These are phyloP conservation scores for Mythimna albipuncta DNA, from an alignment of 2,888 invertebrate species.

Conservation along the genomic window DNA sequence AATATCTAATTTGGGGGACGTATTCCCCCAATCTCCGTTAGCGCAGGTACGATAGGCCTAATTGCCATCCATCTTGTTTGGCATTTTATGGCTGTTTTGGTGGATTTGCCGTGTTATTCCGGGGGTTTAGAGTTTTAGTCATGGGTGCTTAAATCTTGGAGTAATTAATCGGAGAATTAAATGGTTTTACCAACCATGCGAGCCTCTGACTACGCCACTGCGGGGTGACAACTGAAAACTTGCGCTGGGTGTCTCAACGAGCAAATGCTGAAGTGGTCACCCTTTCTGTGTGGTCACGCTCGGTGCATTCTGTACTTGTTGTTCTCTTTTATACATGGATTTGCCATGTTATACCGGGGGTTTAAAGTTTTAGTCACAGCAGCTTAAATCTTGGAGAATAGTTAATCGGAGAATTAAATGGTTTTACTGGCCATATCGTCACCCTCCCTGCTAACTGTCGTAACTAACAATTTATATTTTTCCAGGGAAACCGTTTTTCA, in stretches of 20 bases:
- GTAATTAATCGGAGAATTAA: slow-evolving; percentile 6
- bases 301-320: no score
- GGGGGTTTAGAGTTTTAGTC: slow-evolving; percentile 6
- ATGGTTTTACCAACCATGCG: not conserved
- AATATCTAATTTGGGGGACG: slow-evolving; percentile 87
- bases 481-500: no score
- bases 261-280: no score
- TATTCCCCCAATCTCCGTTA: slow-evolving; percentile 72
- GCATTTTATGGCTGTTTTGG: slow-evolving; percentile 59
- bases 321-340: not conserved
- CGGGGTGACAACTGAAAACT: no score
- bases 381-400: slow-evolving; percentile 9
- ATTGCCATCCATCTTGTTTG: slow-evolving; percentile 60
- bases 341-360: slow-evolving; percentile 28
- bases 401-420: slow-evolving; percentile 7
- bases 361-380: slow-evolving; percentile 6
- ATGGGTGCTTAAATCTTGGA: slow-evolving; percentile 13
- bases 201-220: no score
- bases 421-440: not conserved
- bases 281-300: no score
- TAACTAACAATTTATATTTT: no score
- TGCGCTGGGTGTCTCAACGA: no score
- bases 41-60: slow-evolving; percentile 62
- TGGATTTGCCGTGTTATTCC: slow-evolving; percentile 35
- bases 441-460: no score